Evolutionary conservation across 2,113 vertebrate genomes (phyloP).

Genomic region (Helogale parvula): DNA sequence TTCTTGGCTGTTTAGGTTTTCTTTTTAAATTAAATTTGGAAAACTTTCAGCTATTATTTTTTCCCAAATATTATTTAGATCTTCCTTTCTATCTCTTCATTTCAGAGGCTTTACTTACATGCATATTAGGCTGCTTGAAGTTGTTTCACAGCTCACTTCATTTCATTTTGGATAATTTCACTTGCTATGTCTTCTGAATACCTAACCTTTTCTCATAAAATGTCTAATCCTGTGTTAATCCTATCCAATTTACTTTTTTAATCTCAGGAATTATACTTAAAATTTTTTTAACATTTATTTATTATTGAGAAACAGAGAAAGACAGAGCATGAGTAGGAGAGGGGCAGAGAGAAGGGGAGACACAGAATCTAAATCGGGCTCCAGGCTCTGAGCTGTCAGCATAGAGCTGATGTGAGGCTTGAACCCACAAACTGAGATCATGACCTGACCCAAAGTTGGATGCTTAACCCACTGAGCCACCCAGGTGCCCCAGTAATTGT

Average conservation of each 20-base stretch:
- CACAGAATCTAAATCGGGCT: too few species aligned
- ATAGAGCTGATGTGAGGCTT: too few species aligned
- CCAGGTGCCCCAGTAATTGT: background rate
- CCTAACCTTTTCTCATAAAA: background rate
- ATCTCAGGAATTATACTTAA: background rate
- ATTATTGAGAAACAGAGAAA: too few species aligned
- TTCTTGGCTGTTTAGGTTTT: background rate
- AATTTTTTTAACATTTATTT: too few species aligned
- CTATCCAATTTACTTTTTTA: background rate
- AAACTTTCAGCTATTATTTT: background rate
- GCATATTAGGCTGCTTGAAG: background rate
- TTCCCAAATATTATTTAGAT: background rate
- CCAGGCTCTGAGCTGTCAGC: too few species aligned
- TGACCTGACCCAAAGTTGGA: too few species aligned
- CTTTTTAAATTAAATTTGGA: background rate
- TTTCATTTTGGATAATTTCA: background rate
- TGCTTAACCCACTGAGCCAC: too few species aligned
- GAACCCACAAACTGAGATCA: too few species aligned
- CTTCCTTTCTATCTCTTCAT: background rate
- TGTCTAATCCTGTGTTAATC: background rate
- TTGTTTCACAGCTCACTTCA: background rate
- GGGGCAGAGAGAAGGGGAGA: too few species aligned
- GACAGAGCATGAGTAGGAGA: too few species aligned
- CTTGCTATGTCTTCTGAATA: background rate
- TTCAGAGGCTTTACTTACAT: background rate